Conservation (phyloP, 2,888 invertebrate species). For the Drosophila niveifrons region DNA sequence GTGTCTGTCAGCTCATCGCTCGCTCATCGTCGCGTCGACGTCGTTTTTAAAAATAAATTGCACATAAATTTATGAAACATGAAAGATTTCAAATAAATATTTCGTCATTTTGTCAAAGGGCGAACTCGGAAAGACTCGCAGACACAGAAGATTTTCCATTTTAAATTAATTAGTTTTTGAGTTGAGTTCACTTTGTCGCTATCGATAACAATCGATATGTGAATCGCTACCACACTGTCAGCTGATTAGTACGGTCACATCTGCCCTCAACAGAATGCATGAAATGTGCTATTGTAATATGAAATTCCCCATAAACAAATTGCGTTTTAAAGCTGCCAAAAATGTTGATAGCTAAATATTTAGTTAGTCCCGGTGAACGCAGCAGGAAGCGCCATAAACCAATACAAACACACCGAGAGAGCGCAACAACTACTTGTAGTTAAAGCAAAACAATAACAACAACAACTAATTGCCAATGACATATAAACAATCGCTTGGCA, state of each 20-base stretch:
- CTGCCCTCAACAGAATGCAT: too few relatives aligned
- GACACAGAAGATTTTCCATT: background rate
- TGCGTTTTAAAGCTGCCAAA: slow-evolving; percentile 22
- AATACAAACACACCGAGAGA: slow-evolving; percentile 19
- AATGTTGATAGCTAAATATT: slow-evolving; percentile 56
- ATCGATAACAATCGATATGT: too few relatives aligned
- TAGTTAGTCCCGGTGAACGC: slow-evolving; percentile 28
- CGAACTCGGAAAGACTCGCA: background rate
- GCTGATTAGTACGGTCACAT: too few relatives aligned
- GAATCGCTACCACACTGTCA: too few relatives aligned
- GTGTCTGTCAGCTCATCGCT: slow-evolving; percentile 57
- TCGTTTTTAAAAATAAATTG: slow-evolving; percentile 78
- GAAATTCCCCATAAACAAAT: background rate
- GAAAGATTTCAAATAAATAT: slow-evolving; percentile 82
- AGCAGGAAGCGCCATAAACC: slow-evolving; percentile 46
- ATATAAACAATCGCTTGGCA: slow-evolving; percentile 70
- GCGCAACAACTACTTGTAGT: slow-evolving; percentile 31
- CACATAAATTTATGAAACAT: slow-evolving; percentile 80
- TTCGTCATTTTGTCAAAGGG: slow-evolving; percentile 69
- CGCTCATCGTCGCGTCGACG: slow-evolving; percentile 43
- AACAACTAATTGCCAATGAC: slow-evolving; percentile 79
- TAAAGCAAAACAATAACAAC: slow-evolving; percentile 59
- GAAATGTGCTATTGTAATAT: too few relatives aligned
- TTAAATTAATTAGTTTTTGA: slow-evolving; percentile 47
- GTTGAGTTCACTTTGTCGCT: background rate